These are phyloP conservation scores for Acrobasis suavella DNA, from an alignment of 2,888 invertebrate genomes.

Conservation along the genomic window DNA sequence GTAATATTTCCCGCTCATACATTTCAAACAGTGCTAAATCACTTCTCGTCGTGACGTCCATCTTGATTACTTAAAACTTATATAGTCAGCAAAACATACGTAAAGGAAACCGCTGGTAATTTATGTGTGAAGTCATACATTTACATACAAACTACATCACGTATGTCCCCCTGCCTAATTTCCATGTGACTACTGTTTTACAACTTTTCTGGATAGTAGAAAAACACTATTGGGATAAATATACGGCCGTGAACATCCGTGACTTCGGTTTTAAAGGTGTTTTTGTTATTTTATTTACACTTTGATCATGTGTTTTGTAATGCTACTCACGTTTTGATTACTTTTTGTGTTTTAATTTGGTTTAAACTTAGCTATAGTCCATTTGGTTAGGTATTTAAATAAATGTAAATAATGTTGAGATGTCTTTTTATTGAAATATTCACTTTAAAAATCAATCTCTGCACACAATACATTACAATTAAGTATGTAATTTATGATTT, in stretches of 20 bases:
- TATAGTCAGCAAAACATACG: slow-evolving; percentile 37
- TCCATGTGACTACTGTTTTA: slow-evolving; percentile 56
- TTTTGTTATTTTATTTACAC: slow-evolving; percentile 8
- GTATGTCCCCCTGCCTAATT: slow-evolving; percentile 41
- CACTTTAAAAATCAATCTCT: no score
- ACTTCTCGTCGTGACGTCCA: slow-evolving; percentile 14
- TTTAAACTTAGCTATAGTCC: not conserved
- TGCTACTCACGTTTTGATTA: slow-evolving; percentile 4
- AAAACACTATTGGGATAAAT: slow-evolving; percentile 22
- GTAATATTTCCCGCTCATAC: slow-evolving; percentile 17
- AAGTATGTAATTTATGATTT: no score
- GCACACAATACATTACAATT: no score
- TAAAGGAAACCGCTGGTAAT: slow-evolving; percentile 49
- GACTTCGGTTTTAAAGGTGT: slow-evolving; percentile 12
- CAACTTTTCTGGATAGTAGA: slow-evolving; percentile 26
- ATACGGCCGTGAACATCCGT: slow-evolving; percentile 5
- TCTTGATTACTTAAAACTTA: slow-evolving; percentile 22
- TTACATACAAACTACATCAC: slow-evolving; percentile 51
- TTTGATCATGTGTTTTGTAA: slow-evolving; percentile 1
- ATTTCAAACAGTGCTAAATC: slow-evolving; percentile 15
- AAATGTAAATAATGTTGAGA: no score
- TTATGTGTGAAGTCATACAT: slow-evolving; percentile 57
- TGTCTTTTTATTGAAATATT: no score
- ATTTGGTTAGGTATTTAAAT: no score
- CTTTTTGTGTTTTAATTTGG: slow-evolving; percentile 4